phyloP scores from a whole-genome alignment of 2,797 vertebrate species.

The Percopsis omiscomaycus region DNA sequence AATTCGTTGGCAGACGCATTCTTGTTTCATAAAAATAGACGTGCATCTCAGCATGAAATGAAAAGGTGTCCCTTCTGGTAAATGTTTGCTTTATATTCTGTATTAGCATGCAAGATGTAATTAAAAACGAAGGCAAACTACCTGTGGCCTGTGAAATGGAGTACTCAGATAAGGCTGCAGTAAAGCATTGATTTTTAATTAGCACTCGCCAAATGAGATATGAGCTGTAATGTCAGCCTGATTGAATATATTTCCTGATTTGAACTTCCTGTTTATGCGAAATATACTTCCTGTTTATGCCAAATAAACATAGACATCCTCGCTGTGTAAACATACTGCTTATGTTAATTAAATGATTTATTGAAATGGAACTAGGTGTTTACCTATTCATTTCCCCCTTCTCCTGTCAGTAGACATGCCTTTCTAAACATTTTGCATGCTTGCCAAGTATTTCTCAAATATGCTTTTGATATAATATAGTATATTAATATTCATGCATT shows the following conservation, averaged over 20 bases:
- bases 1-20: slow-evolving; percentile 54
- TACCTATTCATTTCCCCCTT: slow-evolving; percentile 14
- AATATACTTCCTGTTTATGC: slow-evolving; percentile 9
- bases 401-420: slow-evolving; percentile 2
- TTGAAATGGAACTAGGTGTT: slow-evolving; percentile 8
- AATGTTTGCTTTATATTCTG: slow-evolving; percentile 93
- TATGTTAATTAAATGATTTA: slow-evolving; percentile 13
- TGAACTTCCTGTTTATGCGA: slow-evolving; percentile 19
- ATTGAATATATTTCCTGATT: slow-evolving; percentile 58
- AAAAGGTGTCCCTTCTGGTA: slow-evolving; percentile 87
- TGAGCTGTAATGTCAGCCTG: slow-evolving; percentile 68
- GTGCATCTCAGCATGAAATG: slow-evolving; percentile 89
- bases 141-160: slow-evolving; percentile 61
- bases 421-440: slow-evolving; percentile 11
- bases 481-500: neutral
- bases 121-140: slow-evolving; percentile 83
- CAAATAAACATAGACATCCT: neutral
- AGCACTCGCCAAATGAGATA: slow-evolving; percentile 55
- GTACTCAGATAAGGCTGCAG: slow-evolving; percentile 64
- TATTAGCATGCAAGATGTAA: slow-evolving; percentile 96
- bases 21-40: slow-evolving; percentile 78
- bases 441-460: slow-evolving; percentile 29
- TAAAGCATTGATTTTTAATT: slow-evolving; percentile 72
- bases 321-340: slow-evolving; percentile 34
- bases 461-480: slow-evolving; percentile 20